These are phyloP conservation scores for Bolinopsis microptera DNA, from an alignment of 37 sponge, comb jelly and placozoan genomes.

Conservation along the genomic window DNA sequence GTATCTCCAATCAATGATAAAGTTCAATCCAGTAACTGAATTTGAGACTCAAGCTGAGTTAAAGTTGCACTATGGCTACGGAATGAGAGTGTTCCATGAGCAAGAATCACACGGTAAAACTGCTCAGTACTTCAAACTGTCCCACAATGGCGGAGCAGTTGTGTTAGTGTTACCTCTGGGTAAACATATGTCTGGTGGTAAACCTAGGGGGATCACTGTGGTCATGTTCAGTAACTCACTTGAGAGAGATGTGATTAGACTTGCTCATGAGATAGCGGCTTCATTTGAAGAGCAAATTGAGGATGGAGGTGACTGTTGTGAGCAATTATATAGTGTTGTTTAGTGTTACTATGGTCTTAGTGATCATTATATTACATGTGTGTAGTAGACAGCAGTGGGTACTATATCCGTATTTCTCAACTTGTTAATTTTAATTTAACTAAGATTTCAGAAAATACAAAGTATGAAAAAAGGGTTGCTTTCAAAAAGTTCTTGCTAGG, in stretches of 20 bases:
- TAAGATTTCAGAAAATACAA: no score
- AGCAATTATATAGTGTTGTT: no score
- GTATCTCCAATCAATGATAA: not conserved
- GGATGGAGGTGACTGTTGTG: not conserved
- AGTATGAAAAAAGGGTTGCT: no score
- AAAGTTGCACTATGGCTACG: not conserved
- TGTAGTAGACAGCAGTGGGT: no score
- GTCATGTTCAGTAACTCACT: not conserved
- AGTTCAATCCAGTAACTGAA: not conserved
- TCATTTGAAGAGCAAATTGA: not conserved
- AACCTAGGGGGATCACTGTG: not conserved
- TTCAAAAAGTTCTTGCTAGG: no score
- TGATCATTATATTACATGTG: no score
- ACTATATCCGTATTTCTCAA: no score
- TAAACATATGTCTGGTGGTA: not conserved
- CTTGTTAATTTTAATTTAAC: no score
- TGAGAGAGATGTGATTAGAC: not conserved
- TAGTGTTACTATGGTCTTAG: no score
- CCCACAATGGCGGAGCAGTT: slow-evolving; percentile 84
- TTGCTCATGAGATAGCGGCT: not conserved
- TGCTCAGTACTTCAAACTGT: slow-evolving; percentile 29
- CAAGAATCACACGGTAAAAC: not conserved
- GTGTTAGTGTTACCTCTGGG: slow-evolving; percentile 70
- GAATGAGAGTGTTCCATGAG: not conserved
- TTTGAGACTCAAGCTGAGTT: not conserved